Conservation (phyloP, 1,140 invertebrate genomes). For the Heliconius hewitsoni region DNA sequence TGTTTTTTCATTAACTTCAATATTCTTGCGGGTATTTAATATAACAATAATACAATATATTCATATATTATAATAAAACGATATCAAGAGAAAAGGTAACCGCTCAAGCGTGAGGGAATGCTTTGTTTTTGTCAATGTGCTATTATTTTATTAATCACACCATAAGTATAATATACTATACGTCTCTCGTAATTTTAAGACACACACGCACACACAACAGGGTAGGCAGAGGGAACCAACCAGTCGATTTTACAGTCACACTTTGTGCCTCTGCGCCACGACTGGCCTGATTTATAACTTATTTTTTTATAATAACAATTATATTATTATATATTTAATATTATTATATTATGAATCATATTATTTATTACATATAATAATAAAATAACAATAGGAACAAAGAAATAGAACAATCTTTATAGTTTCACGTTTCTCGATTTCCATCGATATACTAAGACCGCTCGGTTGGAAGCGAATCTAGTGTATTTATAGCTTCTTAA, state of each 20-base stretch:
- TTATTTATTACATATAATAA: background rate
- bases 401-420: background rate
- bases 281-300: no score
- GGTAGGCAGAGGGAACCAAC: no score
- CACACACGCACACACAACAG: no score
- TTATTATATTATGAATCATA: background rate
- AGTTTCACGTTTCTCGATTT: background rate
- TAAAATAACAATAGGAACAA: background rate
- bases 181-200: no score
- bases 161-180: no score
- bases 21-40: background rate
- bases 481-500: slow-evolving; percentile 11
- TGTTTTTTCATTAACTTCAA: background rate
- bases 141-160: background rate
- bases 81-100: background rate
- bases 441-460: background rate
- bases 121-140: background rate
- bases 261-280: no score
- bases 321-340: no score
- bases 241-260: no score
- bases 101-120: background rate
- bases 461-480: background rate
- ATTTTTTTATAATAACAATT: no score
- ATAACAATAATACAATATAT: background rate
- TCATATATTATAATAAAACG: background rate